Base-by-base conservation (phyloP, 2,888 invertebrate genomes). In the Cryptosula pallasiana region DNA sequence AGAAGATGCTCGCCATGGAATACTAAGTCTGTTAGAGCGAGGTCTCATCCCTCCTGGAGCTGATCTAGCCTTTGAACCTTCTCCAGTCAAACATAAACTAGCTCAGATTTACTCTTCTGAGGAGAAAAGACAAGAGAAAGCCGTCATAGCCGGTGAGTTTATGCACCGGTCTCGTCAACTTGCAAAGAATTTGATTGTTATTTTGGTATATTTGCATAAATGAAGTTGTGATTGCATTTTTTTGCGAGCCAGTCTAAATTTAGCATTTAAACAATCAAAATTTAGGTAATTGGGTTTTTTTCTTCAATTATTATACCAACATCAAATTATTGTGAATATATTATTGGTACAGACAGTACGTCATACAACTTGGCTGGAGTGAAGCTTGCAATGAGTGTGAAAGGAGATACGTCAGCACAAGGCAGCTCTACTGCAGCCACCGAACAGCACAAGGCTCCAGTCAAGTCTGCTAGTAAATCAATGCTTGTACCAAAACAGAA, bases 1-100 rank as follows among this genome's bases (percentile, higher is more conserved):
- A 72, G 79, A 80, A 1, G 84, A 84, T 79, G 83, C 84, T 9
- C 78, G 78, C 72, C 80, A 79, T 71, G 84, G 84, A 9, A 83
- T 84, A 29, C 76, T 84, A 20, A 83, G 81, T 76, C 75, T 84
- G 71, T 76, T 84, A 9, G 80, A 84, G 76, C 75, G 84, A 69
- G 84, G 84, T 2, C 76, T 84, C n/a, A 84, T 84, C 55, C 84
- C 84, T 0, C 81, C 82, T 0, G 81, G 82, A 25, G 82, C 84
- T 13, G 80, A 83, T 73, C 75, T 84, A 35, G 82, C 82, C 45
- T 79, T 84, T 71, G 83, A 84, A 71, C 84, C 84, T 23, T 81
- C 83, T 29, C 84, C 84, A 29, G 81, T 84, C 20, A 76, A 76
- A 55, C 80, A 83, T 71, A 79, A 76, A 73, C 71, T 78, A 20